Evolutionary conservation across 1,140 invertebrate genomes (phyloP).

Genomic region (Ceratina australensis): DNA sequence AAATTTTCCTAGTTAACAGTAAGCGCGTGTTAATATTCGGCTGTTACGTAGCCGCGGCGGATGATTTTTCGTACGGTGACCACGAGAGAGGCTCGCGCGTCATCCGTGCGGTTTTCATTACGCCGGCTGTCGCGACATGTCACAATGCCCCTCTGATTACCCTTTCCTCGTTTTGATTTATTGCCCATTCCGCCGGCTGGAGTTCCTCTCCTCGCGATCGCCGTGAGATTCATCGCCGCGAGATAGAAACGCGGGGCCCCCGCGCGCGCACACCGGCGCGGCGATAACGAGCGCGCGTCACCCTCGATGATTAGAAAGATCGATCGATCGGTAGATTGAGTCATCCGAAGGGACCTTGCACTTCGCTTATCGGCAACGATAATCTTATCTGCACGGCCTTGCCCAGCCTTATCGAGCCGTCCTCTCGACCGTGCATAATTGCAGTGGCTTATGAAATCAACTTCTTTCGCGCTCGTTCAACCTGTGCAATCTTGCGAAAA

Average conservation of each 20-base stretch:
- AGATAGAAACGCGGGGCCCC: not conserved
- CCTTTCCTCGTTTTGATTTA: slow-evolving; percentile 24
- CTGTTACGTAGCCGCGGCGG: not conserved
- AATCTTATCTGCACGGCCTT: slow-evolving; percentile 44
- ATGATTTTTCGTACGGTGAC: not conserved
- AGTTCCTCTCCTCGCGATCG: not conserved
- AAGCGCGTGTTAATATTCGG: slow-evolving; percentile 31
- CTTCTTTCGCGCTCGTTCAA: not conserved
- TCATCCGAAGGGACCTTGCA: slow-evolving; percentile 23
- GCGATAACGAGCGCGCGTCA: slow-evolving; percentile 12
- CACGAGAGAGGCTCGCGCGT: not conserved
- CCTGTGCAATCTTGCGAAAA: not conserved
- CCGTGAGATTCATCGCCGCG: not conserved
- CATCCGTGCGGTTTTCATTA: slow-evolving; percentile 10
- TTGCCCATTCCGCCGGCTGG: not conserved
- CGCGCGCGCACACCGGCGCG: not conserved
- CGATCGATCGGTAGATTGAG: slow-evolving; percentile 20
- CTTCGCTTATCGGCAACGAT: slow-evolving; percentile 19
- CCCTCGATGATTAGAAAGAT: slow-evolving; percentile 12
- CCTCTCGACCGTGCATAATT: slow-evolving; percentile 23
- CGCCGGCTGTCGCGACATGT: slow-evolving; percentile 3
- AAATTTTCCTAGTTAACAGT: slow-evolving; percentile 7
- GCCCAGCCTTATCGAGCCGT: slow-evolving; percentile 12
- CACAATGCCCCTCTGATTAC: slow-evolving; percentile 21
- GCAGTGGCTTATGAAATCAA: not conserved